Conservation (phyloP, 2,888 invertebrate genomes). For the Idaea dimidiata region DNA sequence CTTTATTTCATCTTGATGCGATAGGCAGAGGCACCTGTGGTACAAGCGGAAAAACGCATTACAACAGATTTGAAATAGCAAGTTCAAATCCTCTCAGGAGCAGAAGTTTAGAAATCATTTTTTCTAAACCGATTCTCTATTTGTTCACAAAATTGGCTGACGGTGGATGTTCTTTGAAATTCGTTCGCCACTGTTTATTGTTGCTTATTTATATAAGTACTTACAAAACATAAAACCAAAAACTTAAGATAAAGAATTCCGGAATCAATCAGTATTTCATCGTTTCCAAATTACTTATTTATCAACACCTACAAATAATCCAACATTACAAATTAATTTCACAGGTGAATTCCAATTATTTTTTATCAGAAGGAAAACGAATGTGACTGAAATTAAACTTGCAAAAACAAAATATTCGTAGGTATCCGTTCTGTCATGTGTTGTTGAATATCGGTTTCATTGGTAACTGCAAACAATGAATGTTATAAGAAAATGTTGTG, state of each 20-base stretch:
- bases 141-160: too few species aligned
- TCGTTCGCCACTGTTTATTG: too few species aligned
- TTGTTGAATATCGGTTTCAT: slow-evolving; percentile 50
- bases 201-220: too few species aligned
- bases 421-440: slow-evolving; percentile 37
- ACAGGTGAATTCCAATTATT: background rate
- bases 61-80: too few species aligned
- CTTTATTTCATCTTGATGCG: too few species aligned
- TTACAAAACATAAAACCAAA: background rate
- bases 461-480: slow-evolving; percentile 55
- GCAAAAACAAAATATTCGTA: slow-evolving; percentile 1
- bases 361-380: background rate
- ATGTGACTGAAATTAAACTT: background rate
- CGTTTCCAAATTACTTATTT: background rate
- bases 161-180: too few species aligned
- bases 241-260: background rate
- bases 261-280: background rate
- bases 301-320: background rate
- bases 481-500: slow-evolving; percentile 58
- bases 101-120: too few species aligned
- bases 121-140: too few species aligned
- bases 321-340: background rate
- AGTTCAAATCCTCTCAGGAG: too few species aligned
- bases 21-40: too few species aligned
- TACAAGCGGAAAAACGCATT: too few species aligned